Percentiles rank a stretch among this genome's conserved stretches.
phyloP scores from a whole-genome alignment of 2,888 invertebrate genomes.

The Tigriopus californicus region DNA sequence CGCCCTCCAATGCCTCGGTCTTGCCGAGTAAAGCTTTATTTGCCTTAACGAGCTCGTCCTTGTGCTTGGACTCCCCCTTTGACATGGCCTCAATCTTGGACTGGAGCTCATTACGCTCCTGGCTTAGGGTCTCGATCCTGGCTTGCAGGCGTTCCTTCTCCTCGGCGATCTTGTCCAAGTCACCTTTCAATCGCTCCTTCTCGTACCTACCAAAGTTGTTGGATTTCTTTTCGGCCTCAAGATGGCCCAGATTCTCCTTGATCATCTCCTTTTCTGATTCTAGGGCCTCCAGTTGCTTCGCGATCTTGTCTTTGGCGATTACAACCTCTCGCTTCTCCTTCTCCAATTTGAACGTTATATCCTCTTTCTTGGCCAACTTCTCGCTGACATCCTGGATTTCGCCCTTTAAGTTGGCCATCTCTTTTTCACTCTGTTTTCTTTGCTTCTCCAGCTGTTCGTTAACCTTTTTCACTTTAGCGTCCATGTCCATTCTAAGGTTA shows the following conservation, averaged over 20 bases:
- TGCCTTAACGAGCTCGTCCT: neutral
- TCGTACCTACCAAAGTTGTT: conserved; percentile 12
- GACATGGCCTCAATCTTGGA: neutral
- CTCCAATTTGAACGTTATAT: neutral
- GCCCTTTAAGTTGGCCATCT: neutral
- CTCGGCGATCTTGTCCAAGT: conserved; percentile 4
- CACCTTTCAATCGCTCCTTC: conserved; percentile 9
- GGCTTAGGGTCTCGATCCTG: conserved; percentile 1
- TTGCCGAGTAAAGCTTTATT: neutral
- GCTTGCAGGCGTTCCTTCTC: neutral
- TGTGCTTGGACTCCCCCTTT: neutral
- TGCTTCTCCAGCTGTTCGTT: neutral
- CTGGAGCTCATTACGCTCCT: neutral
- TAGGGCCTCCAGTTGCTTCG: neutral
- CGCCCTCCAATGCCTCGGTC: neutral
- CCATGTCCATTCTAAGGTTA: neutral
- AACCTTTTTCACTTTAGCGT: neutral
- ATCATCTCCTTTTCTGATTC: conserved; percentile 2
- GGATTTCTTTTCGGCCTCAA: conserved; percentile 10
- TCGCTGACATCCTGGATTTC: conserved; percentile 1
- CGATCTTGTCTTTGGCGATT: neutral
- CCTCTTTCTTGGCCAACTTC: neutral
- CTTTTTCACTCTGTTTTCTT: neutral
- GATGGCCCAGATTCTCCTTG: neutral
- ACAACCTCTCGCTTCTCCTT: conserved; percentile 6